These are phyloP conservation scores for Notarius lentiginosus DNA, from an alignment of 2,113 vertebrate species.

Conservation along the genomic window DNA sequence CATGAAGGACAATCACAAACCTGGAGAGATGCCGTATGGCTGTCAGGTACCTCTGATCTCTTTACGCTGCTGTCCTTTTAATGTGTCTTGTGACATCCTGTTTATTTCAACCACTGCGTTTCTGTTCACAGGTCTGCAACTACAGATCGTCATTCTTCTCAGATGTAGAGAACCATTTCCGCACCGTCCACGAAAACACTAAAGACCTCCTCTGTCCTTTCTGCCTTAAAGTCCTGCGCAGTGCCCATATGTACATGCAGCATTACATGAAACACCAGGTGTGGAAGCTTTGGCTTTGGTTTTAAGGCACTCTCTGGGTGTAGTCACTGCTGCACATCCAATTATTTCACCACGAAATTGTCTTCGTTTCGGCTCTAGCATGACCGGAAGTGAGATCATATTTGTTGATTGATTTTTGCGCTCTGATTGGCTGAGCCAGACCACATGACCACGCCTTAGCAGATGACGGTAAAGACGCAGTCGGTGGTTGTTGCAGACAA, in stretches of 20 bases:
- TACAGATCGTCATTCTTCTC: slow-evolving; percentile 93
- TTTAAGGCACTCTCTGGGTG: background rate
- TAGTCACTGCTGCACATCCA: background rate
- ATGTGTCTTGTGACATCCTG: background rate
- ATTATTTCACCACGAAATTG: too few species aligned
- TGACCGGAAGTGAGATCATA: too few species aligned
- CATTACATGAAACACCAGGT: slow-evolving; percentile 99
- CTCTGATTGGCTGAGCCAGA: too few species aligned
- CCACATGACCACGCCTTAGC: too few species aligned
- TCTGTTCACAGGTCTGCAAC: slow-evolving; percentile 84
- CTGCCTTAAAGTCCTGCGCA: slow-evolving; percentile 95
- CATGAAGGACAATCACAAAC: slow-evolving; percentile 99
- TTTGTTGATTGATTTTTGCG: too few species aligned
- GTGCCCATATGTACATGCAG: slow-evolving; percentile 90
- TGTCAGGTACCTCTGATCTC: slow-evolving; percentile 81
- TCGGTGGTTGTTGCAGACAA: too few species aligned
- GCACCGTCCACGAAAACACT: slow-evolving; percentile 90
- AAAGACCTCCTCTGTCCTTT: slow-evolving; percentile 95
- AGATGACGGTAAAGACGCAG: too few species aligned
- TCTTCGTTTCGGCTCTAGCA: too few species aligned
- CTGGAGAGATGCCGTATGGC: slow-evolving; percentile 97
- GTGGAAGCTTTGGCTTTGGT: slow-evolving; percentile 42
- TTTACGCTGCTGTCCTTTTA: background rate
- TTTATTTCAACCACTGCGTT: slow-evolving; percentile 29
- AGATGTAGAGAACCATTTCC: slow-evolving; percentile 94